A percentile compares a stretch with the other conserved stretches of the same genome.
phyloP scores from a whole-genome alignment of 2,888 invertebrate genomes.

The Ecdyonurus torrentis region DNA sequence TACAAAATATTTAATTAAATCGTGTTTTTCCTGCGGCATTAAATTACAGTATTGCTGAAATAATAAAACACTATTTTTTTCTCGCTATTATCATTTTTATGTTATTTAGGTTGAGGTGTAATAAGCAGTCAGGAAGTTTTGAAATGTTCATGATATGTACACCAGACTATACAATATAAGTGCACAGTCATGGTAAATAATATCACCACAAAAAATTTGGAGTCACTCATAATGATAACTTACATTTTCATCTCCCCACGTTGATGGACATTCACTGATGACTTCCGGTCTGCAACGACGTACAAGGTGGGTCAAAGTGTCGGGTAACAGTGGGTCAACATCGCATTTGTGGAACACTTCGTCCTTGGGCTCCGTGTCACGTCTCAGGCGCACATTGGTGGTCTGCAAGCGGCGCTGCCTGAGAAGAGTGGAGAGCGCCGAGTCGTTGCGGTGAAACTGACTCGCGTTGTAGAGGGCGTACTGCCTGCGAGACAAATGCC shows the following conservation, averaged over 20 bases:
- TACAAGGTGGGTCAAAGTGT: slow-evolving; percentile 21
- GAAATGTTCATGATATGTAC: too few relatives aligned
- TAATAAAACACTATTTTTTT: too few relatives aligned
- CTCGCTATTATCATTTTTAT: too few relatives aligned
- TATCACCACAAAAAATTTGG: too few relatives aligned
- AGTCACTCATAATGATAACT: slow-evolving; percentile 9
- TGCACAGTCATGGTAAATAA: too few relatives aligned
- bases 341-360: slow-evolving; percentile 22
- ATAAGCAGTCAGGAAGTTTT: too few relatives aligned
- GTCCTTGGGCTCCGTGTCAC: slow-evolving; percentile 12
- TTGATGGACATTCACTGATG: slow-evolving; percentile 23
- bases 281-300: slow-evolving; percentile 24
- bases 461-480: background rate
- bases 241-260: slow-evolving; percentile 23
- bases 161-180: too few relatives aligned
- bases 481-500: background rate
- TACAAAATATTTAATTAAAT: too few relatives aligned
- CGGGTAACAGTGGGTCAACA: slow-evolving; percentile 25
- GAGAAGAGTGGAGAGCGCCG: background rate
- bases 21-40: too few relatives aligned
- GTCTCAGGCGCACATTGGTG: slow-evolving; percentile 1
- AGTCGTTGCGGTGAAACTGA: background rate
- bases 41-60: too few relatives aligned
- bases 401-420: slow-evolving; percentile 2
- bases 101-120: too few relatives aligned